Base-by-base conservation (phyloP, 1,140 invertebrate species). In the Vanessa atalanta region DNA sequence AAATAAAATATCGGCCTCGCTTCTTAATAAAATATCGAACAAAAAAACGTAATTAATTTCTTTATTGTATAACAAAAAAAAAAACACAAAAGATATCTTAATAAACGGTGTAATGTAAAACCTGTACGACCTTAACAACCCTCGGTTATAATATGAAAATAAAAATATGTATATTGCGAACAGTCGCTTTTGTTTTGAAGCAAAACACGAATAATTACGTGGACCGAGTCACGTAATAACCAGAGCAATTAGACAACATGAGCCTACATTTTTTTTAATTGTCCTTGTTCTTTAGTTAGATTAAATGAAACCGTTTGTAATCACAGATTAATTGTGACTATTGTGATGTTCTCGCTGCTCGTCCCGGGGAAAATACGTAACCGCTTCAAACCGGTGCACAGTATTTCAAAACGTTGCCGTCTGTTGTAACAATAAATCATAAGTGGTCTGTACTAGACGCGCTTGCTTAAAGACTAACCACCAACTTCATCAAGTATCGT, bases 151-250 rank as follows among this genome's bases (percentile, higher is more conserved):
- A 26, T n/a, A 6, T 15, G n/a, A 8, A 14, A 13, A 60, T 60
- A 60, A 60, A 60, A 60, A 43, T 9, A 43, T 43, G 37, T 60
- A 31, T 26, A 12, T 7, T 26, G 9, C 20, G 55, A 26, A n/a
- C 20, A 23, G 55, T 20, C 50, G 48, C 70, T 72, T 48, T 23
- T 65, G 63, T 55, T 55, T 72, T 72, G 16, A 43, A 14, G 37
- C 63, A 48, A 31, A 70, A 64, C 23, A 53, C 47, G 26, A 72
- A 65, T 72, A 72, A 72, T 72, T 72, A 72, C 70, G 55, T 65
- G 20, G 37, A 7, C 61, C 13, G 63, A 51, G 31, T 55, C 61
- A 65, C 60, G 70, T 72, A 65, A 72, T 72, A 65, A 72, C 50
- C 26, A 55, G 61, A 65, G 50, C 47, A 51, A 31, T 70, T 63